These are phyloP conservation scores for Cavia porcellus DNA, from an alignment of 2,113 vertebrate species.

Conservation along the genomic window DNA sequence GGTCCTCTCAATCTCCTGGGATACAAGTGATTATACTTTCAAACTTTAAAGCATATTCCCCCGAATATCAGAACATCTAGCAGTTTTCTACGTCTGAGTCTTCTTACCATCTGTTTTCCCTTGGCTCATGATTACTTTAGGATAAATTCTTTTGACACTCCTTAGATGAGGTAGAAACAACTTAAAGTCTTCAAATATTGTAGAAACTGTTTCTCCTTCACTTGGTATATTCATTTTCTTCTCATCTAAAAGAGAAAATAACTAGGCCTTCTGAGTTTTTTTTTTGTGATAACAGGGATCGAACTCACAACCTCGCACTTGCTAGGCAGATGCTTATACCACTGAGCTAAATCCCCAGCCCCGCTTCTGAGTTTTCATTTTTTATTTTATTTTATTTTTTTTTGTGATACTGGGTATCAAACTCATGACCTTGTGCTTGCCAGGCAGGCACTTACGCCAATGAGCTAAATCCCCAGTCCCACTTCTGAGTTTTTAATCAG, in stretches of 20 bases:
- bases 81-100: background rate
- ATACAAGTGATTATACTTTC: background rate
- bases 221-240: constrained; percentile 36
- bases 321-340: too few species aligned
- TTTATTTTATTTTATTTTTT: too few species aligned
- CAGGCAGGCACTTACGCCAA: too few species aligned
- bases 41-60: constrained; percentile 13
- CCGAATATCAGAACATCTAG: background rate
- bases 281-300: too few species aligned
- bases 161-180: constrained; percentile 92
- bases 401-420: too few species aligned
- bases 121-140: constrained; percentile 89
- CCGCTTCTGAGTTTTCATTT: too few species aligned
- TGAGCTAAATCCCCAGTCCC: too few species aligned
- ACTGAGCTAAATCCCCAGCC: too few species aligned
- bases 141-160: constrained; percentile 85
- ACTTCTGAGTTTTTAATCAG: background rate
- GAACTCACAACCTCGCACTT: too few species aligned
- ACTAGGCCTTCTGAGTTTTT: background rate
- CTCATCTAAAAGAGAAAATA: constrained; percentile 80
- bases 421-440: too few species aligned
- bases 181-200: constrained; percentile 85
- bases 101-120: constrained; percentile 90
- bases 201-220: background rate
- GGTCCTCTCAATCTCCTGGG: background rate